Conservation (phyloP, 2,113 vertebrate genomes). For the Herpetotheres cachinnans region DNA sequence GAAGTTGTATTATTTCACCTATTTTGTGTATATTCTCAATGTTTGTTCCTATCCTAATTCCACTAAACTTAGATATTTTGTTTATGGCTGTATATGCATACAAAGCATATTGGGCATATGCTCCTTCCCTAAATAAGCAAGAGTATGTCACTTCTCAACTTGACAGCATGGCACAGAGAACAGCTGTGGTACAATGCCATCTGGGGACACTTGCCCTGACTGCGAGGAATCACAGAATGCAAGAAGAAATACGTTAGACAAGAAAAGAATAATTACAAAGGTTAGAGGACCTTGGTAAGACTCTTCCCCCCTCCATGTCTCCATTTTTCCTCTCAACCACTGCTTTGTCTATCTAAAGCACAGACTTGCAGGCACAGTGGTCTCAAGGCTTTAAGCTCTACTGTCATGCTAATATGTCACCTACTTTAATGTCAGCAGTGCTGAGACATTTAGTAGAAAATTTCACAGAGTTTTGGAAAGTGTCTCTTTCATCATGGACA, state of each 20-base stretch:
- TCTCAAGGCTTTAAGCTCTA: not conserved
- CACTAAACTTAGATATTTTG: not conserved
- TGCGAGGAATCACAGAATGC: not conserved
- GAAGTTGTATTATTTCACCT: not conserved
- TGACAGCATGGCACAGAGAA: not conserved
- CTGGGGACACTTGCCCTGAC: not conserved
- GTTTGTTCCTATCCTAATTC: not conserved
- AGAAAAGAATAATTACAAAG: not conserved
- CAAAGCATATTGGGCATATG: not conserved
- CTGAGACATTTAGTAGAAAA: not conserved
- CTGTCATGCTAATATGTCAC: not conserved
- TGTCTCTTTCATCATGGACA: not conserved
- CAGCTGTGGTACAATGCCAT: not conserved
- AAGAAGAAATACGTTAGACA: not conserved
- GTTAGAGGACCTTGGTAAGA: not conserved
- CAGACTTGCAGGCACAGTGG: not conserved
- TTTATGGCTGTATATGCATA: not conserved
- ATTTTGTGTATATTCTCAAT: not conserved
- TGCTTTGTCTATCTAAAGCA: not conserved
- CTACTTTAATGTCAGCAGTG: not conserved
- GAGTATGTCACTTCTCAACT: not conserved
- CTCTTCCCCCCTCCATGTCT: not conserved
- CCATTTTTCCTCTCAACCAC: not conserved
- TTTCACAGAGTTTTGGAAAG: not conserved
- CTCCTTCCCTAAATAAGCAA: not conserved